Evolutionary conservation across 2,113 vertebrate species (phyloP), one percentile per base, ranked within the genome.

Genomic region (Gallinago jamesoni): DNA sequence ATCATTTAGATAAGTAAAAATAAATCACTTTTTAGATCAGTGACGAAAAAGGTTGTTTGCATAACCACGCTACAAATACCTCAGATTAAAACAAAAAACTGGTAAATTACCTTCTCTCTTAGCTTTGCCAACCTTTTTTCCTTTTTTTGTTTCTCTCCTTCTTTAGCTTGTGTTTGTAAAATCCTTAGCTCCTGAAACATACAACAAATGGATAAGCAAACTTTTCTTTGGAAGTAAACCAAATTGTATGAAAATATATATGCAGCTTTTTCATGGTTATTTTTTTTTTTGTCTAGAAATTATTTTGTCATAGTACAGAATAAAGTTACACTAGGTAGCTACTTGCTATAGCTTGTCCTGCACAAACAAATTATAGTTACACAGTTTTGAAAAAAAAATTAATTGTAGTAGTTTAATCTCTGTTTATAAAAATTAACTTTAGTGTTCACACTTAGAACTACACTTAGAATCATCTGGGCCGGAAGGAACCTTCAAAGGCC

Each of bases 71-170:
- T 41, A 25, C 41, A 47, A 15, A 24, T 4, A 37, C 4, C 5
- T 50, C 59, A 28, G 12, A 43, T 33, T 53, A 59, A 53, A 84
- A 53, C 4, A 7, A 73, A 60, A 66, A 37, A 47, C n/a, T 11
- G 6, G 13, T 37, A 23, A 43, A 6, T 79, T 93, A 99, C 99
- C 98, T 99, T 99, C 78, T 99, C 97, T 96, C 98, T 99, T 43
- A 99, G 86, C 83, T 98, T 98, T 33, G 97, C 67, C n/a, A 99
- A 70, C 90, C 97, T 98, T 94, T 94, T 98, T 95, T 98, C 97
- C 96, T 97, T 98, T 94, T 99, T 98, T 84, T 60, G 75, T 67
- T 98, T 98, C 92, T 98, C 97, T 74, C 95, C 92, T 94, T 98
- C 98, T 88, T 97, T 98, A 88, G 93, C 85, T 48, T 98, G 98